Evolutionary conservation across 2,113 vertebrate species (phyloP).

Genomic region (Grammomys dolichurus): DNA sequence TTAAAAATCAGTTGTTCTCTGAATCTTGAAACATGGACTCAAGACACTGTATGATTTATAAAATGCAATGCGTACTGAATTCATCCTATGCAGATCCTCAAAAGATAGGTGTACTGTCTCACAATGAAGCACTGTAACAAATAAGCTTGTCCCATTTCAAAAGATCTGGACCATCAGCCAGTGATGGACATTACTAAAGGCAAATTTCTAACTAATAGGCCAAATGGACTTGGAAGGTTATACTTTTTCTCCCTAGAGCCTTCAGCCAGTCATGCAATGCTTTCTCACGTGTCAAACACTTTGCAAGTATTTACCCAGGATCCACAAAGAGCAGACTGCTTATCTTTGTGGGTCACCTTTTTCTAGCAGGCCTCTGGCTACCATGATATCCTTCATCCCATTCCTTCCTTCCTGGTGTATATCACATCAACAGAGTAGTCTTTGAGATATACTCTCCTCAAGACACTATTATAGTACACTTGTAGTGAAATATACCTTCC

Average conservation of each 20-base stretch:
- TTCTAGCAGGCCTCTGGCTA: not conserved
- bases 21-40: conserved; percentile 4
- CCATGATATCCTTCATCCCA: not conserved
- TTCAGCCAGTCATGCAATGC: not conserved
- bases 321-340: not conserved
- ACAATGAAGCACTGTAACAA: not conserved
- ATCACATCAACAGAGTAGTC: not conserved
- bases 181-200: not conserved
- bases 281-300: not conserved
- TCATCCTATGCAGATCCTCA: not conserved
- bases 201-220: not conserved
- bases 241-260: not conserved
- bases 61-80: not conserved
- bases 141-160: not conserved
- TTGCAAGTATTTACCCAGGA: too few species aligned
- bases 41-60: not conserved
- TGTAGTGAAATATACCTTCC: not conserved
- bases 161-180: not conserved
- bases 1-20: not conserved
- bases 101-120: not conserved
- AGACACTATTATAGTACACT: not conserved
- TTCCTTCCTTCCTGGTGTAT: not conserved
- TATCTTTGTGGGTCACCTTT: not conserved
- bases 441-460: not conserved
- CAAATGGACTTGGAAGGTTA: not conserved